Evolutionary conservation across 1,140 invertebrate species (phyloP), one percentile per base, ranked within the genome.

Genomic region (Orius laevigatus): DNA sequence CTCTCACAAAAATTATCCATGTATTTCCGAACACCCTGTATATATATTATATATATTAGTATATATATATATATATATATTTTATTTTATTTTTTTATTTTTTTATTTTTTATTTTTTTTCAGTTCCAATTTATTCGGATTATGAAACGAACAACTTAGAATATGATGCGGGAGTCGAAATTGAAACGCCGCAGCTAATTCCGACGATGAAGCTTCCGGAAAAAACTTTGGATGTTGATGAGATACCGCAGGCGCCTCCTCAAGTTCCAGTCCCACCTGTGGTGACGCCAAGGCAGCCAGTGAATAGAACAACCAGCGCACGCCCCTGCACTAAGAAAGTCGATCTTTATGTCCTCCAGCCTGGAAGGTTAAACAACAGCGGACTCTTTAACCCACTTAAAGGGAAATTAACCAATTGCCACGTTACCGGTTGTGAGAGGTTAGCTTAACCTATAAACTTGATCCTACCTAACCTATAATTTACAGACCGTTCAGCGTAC

Each of bases 381-480:
- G 78, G 78, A 1, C 70, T 74, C 55, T 78, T 74, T 52, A 79
- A 81, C 61, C 80, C 81, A 3, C 63, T 86, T 0, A 83, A 90
- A 65, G 87, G 85, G n/a, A 86, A 88, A 62, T 68, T 92, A 1
- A 90, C 85, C 1, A 90, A 90, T 61, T 92, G 88, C 60, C 85
- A 90, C 59, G 73, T 78, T 19, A 84, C 83, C 14, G 84, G 85
- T 54, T 92, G 88, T 61, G 86, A 89, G 64, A 82, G 86, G 82
- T 85, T 12, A 15, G 6, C 16, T 2, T 20, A 20, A 19, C 11
- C 40, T 2, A 4, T 42, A 15, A 42, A 10, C 3, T 42, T 12
- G 18, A 42, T 42, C 12, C 10, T 3, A 42, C 15, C 11, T n/a
- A 11, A 43, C 35, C 14, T 47, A 25, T 15, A 41, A 36, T 36